These are phyloP conservation scores for Patella vulgata DNA, from an alignment of 1,140 invertebrate genomes.

Conservation along the genomic window DNA sequence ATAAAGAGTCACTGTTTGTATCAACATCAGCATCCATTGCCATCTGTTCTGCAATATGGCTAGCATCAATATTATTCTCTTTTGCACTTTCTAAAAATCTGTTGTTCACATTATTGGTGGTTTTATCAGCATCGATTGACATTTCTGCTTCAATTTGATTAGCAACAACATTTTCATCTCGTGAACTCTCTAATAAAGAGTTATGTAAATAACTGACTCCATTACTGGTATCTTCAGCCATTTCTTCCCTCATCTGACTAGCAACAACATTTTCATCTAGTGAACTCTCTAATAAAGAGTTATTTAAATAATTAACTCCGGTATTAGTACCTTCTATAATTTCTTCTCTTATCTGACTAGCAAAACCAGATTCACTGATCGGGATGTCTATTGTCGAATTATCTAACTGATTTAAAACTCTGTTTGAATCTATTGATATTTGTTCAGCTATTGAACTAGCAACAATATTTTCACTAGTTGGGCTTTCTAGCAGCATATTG, in stretches of 20 bases:
- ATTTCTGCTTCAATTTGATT: conserved; percentile 1
- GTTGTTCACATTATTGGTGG: background rate
- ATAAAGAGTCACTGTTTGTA: too few species aligned
- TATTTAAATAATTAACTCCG: background rate
- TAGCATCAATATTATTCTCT: background rate
- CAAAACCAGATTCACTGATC: background rate
- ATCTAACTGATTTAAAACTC: background rate
- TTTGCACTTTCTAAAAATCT: conserved; percentile 4
- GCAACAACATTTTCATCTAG: conserved; percentile 2
- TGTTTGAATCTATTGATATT: background rate
- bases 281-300: background rate
- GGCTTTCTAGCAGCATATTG: too few species aligned
- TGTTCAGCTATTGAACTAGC: background rate
- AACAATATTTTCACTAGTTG: background rate
- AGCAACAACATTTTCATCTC: background rate
- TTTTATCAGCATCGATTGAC: background rate
- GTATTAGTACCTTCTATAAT: background rate
- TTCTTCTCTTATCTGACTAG: conserved; percentile 3
- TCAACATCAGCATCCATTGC: too few species aligned
- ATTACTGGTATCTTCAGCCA: background rate
- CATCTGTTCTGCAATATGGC: too few species aligned
- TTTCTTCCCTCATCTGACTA: conserved; percentile 2
- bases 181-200: background rate
- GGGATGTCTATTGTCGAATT: background rate
- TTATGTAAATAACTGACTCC: background rate